Base-by-base conservation (phyloP, 2,797 vertebrate genomes). In the Geotrypetes seraphini region DNA sequence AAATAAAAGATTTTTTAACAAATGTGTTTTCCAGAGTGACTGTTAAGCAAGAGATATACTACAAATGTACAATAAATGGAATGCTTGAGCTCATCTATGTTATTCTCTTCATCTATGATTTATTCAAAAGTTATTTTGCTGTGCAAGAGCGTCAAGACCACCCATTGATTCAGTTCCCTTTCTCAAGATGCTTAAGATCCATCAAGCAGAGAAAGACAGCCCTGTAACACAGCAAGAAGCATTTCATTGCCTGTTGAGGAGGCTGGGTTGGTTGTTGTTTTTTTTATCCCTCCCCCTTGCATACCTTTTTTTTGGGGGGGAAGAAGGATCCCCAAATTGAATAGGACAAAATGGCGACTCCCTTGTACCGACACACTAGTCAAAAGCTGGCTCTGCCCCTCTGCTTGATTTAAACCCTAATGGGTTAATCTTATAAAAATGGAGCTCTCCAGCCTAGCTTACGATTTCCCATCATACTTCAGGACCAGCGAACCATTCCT, bases 341-440 rank as follows among this genome's bases (percentile, higher is more conserved):
- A 17, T 2, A 18, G 44, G 28, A 12, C 12, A n/a, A n/a, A 13
- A 34, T 53, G 40, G 50, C 38, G 36, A 39, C 50, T 33, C 25
- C 43, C 12, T 33, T 22, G 26, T 45, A 16, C 27, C 6, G n/a
- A 25, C 47, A 40, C 37, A 18, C 39, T 37, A 28, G 28, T 0
- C 1, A 15, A 54, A 59, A 33, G 39, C 48, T 43, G 23, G 33
- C 36, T 22, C 45, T 20, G 21, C 32, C 5, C n/a, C n/a, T n/a
- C n/a, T n/a, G n/a, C n/a, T n/a, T n/a, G 7, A 26, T 41, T 33
- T 19, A 17, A 43, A 43, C 36, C 47, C n/a, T n/a, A 83, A 90
- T 39, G 89, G 88, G 90, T 95, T 96, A 95, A 96, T 91, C 91
- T 91, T 87, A 88, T 94, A 89, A 93, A 88, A 78, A 84, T 62